Evolutionary conservation across 2,888 invertebrate genomes (phyloP), one percentile per base, ranked within the genome.

Genomic region (Ornithoptera alexandrae): DNA sequence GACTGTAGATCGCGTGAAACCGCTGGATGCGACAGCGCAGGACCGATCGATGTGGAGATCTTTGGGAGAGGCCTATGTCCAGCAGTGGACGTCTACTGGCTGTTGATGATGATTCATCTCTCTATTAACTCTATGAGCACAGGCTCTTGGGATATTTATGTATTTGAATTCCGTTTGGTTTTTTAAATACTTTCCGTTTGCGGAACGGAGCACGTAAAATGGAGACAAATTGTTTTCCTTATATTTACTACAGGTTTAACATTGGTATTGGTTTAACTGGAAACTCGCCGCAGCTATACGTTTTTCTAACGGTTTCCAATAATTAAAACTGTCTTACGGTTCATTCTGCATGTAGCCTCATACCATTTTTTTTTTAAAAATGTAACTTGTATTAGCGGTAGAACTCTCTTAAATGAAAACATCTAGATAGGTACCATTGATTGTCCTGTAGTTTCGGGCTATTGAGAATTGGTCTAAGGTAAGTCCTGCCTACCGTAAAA

Each of bases 171-270:
- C 7, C 53, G 18, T 59, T 63, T 36, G 56, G 18, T 30, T 39
- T 61, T 65, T 62, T 24, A 61, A 69, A 36, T 56, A 50, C 56
- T 30, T 62, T 65, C 20, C 42, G 15, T 58, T 62, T 69, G 56
- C 61, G 46, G 62, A 15, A 8, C 62, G 50, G 58, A 56, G 53
- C 62, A 67, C 63, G 59, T 65, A 58, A 65, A 69, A 67, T 70
- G 63, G 59, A 70, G 66, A 67, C 59, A 70, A 66, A 67, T 67
- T 60, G 66, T 42, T 70, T 70, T 70, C 50, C 65, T 65, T 66
- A 62, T 62, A 66, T 62, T 70, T 58, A 53, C 65, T 58, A 66
- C 62, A 62, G 57, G 62, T 69, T 69, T 66, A 65, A 69, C 65
- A 70, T 66, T 66, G 65, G 62, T 69, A 65, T 46, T 62, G 24